Base-by-base conservation (phyloP, 2,113 vertebrate species). In the Sinocyclocheilus maitianheensis region DNA sequence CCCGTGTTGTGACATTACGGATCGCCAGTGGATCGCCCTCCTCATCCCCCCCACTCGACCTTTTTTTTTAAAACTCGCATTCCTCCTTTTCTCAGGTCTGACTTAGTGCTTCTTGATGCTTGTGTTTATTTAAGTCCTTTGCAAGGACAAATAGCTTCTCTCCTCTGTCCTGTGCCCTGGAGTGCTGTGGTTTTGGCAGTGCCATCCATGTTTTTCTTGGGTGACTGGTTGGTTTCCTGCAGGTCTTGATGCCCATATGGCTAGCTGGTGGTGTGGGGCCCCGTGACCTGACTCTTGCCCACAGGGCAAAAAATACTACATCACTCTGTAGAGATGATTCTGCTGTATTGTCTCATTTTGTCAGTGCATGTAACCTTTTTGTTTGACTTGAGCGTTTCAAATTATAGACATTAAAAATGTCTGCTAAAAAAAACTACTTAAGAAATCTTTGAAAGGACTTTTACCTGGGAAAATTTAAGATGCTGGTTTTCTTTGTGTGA, bases 181-280 rank as follows among this genome's bases (percentile, higher is more conserved):
- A 95, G 95, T 95, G 94, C 95, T 95, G 95, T 95, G 94, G 93
- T 95, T 96, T 96, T 95, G 96, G 96, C 96, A 95, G 95, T 95
- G 94, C 94, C 95, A 92, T 93, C 95, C 93, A 92, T 94, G 94
- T 93, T 86, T 93, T 95, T 96, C 96, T 96, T 95, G 95, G 95
- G 95, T 97, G 84, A 69, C 82, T 88, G 77, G 34, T 85, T 82
- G 24, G 26, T 55, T 79, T 58, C 55, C 60, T 80, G 51, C 58
- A 10, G 79, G 79, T 71, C 72, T 60, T 69, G 55, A 81, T 83
- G 74, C 75, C 86, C 84, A 78, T 80, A 71, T 88, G 85, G 26
- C 82, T 75, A 88, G 65, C 85, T 86, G 77, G 48, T 87, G 53
- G 94, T 94, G 93, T 5, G 62, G 58, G 34, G 91, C 94, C 95